Evolutionary conservation across 2,797 vertebrate genomes (phyloP), one percentile per base, ranked within the genome.

Genomic region (Natrix natrix): DNA sequence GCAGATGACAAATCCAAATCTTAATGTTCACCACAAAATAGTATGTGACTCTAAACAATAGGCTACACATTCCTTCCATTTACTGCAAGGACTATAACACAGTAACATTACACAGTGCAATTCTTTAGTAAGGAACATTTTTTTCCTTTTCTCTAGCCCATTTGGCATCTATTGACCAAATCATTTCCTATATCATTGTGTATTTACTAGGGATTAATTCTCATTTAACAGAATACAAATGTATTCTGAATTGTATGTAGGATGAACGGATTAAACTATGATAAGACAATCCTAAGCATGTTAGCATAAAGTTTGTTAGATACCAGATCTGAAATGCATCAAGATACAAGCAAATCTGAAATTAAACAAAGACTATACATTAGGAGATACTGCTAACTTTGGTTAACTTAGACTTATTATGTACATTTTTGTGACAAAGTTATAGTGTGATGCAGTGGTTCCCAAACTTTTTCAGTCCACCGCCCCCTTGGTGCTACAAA

Each of bases 61-160:
- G 20, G 32, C 59, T 91, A 32, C 28, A 52, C 28, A 24, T 22
- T 56, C 11, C 8, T 93, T 59, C 54, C 20, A 54, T 78, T 43
- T 5, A 52, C 60, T 63, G 57, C 43, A 61, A 60, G 90, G 66
- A 93, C 93, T 88, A 92, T 69, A 91, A 57, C 55, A 88, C 91
- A 91, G 87, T 69, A 32, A 92, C 89, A 90, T 22, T 61, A 59
- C 48, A 32, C 7, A 90, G 14, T 66, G n/a, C 93, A 87, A 24
- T 17, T 87, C 22, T 90, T 59, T 78, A 88, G 24, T 56, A 55
- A 43, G 22, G 5, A 60, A 2, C 1, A 6, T n/a, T 52, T 61
- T 28, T 59, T 22, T 28, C 32, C 57, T 54, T 63, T 20, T 48
- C 54, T 92, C 56, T 63, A 37, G 4, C 16, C 43, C n/a, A 56